These are phyloP conservation scores for Tympanuchus pallidicinctus DNA, from an alignment of 2,113 vertebrate genomes.

Conservation along the genomic window DNA sequence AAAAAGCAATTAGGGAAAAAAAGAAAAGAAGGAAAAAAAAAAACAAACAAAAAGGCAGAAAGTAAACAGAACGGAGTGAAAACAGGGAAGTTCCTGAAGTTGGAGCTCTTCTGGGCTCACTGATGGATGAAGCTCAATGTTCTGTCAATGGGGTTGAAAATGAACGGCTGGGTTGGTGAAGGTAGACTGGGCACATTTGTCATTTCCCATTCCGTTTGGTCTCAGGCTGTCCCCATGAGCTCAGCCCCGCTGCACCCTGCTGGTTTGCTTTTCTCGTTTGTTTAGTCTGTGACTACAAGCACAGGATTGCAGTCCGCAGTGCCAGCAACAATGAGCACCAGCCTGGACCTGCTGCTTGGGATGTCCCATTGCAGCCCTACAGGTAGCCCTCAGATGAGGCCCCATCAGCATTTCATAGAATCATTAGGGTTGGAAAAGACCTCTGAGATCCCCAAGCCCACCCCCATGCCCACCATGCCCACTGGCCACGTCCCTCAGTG, in stretches of 20 bases:
- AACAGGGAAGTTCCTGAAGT: not conserved
- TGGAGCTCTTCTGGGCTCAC: not conserved
- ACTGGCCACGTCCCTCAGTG: not conserved
- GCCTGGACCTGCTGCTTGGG: accelerated
- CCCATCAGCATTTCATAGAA: too few species aligned
- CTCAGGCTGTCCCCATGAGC: not conserved
- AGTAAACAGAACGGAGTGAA: not conserved
- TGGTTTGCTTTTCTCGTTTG: not conserved
- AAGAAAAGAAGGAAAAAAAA: not conserved
- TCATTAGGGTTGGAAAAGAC: not conserved
- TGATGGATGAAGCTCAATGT: accelerated
- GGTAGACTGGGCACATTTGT: not conserved
- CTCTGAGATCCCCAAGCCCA: not conserved
- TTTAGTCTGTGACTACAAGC: not conserved
- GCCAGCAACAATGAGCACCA: accelerated
- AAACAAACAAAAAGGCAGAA: not conserved
- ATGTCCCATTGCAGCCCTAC: not conserved
- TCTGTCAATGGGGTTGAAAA: not conserved
- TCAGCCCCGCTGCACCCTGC: not conserved
- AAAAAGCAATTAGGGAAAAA: not conserved
- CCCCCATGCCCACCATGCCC: not conserved
- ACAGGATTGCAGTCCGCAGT: not conserved
- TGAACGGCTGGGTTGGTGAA: not conserved
- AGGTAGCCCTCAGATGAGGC: accelerated
- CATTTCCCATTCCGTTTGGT: not conserved